Evolutionary conservation across 2,797 vertebrate species (phyloP).

Genomic region (Rhinogobio ventralis): DNA sequence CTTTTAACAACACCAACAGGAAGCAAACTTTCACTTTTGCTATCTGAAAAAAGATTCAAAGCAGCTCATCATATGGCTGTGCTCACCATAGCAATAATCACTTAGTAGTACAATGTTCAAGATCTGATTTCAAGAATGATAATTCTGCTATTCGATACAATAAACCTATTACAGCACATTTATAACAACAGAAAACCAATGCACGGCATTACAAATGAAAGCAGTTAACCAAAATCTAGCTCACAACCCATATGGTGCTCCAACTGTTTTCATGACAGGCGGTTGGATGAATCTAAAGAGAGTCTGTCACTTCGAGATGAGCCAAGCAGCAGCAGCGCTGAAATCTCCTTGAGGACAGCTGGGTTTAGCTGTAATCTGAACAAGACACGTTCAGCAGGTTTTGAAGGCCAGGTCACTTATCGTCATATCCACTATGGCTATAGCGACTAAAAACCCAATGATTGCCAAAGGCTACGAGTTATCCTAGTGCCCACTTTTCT

Average conservation of each 20-base stretch:
- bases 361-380: slow-evolving; percentile 65
- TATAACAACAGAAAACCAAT: neutral
- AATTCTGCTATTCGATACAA: neutral
- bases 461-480: neutral
- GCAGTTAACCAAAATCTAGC: slow-evolving; percentile 45
- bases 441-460: neutral
- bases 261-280: slow-evolving; percentile 57
- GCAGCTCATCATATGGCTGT: slow-evolving; percentile 6
- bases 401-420: slow-evolving; percentile 53
- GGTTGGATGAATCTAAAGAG: slow-evolving; percentile 46
- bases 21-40: slow-evolving; percentile 46
- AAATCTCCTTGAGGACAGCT: slow-evolving; percentile 64
- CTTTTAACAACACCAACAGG: neutral
- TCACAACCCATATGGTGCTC: slow-evolving; percentile 57
- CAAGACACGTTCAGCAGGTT: slow-evolving; percentile 65
- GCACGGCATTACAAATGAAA: slow-evolving; percentile 18
- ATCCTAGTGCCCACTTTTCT: slow-evolving; percentile 34
- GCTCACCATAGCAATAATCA: slow-evolving; percentile 19
- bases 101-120: neutral
- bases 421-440: slow-evolving; percentile 49
- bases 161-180: neutral
- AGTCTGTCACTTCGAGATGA: slow-evolving; percentile 46
- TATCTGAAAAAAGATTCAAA: slow-evolving; percentile 3
- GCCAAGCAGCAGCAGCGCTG: slow-evolving; percentile 47
- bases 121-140: neutral